Evolutionary conservation across 2,113 vertebrate species (phyloP).

Genomic region (Equus przewalskii): DNA sequence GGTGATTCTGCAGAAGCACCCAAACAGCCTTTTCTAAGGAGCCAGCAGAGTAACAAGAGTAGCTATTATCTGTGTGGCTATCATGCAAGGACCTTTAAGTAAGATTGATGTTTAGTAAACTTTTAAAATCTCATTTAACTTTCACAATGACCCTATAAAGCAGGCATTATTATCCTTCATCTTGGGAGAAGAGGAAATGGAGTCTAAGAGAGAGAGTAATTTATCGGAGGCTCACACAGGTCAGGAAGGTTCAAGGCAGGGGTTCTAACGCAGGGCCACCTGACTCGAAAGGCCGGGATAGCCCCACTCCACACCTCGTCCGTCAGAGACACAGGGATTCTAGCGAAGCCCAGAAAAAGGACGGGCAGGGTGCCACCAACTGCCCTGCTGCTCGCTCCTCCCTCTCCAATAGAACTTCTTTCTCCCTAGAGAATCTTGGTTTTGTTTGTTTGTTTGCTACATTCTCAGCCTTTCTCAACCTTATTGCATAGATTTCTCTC

Average conservation of each 20-base stretch:
- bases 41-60: not conserved
- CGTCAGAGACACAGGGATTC: not conserved
- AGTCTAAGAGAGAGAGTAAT: not conserved
- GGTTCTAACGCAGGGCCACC: not conserved
- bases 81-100: not conserved
- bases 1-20: not conserved
- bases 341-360: not conserved
- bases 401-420: not conserved
- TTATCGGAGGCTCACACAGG: not conserved
- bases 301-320: not conserved
- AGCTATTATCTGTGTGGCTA: not conserved
- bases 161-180: not conserved
- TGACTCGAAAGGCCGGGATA: not conserved
- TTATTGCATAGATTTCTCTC: constrained; percentile 21
- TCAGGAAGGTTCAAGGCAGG: not conserved
- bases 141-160: not conserved
- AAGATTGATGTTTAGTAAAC: not conserved
- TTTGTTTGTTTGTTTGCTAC: constrained; percentile 5
- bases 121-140: not conserved
- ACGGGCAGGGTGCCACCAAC: not conserved
- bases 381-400: not conserved
- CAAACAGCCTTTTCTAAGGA: not conserved
- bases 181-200: not conserved
- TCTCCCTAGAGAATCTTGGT: not conserved
- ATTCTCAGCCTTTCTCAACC: not conserved